Conservation (phyloP, 64 coral and sea anemone species). For the Stichodactyla helianthus region DNA sequence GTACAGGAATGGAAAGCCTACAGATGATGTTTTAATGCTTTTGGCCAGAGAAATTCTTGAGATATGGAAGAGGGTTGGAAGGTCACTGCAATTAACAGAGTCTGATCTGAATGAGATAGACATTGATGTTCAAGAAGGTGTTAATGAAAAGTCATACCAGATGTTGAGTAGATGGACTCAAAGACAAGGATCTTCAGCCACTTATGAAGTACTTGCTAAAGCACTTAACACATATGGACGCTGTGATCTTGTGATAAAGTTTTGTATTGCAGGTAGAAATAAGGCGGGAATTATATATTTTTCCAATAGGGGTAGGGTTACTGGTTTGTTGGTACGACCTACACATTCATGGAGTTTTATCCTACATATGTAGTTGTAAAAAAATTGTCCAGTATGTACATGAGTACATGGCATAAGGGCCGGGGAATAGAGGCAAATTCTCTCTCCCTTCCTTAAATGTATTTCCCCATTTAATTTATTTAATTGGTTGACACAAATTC, state of each 20-base stretch:
- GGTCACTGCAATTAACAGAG: slow-evolving; percentile 6
- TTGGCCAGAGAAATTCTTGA: slow-evolving; percentile 17
- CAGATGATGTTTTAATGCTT: neutral
- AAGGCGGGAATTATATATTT: neutral
- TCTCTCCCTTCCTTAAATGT: too few species aligned
- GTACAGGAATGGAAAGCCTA: slow-evolving; percentile 2
- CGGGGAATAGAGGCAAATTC: too few species aligned
- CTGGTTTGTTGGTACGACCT: neutral
- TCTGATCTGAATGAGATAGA: slow-evolving; percentile 37
- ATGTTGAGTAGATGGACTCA: slow-evolving; percentile 54
- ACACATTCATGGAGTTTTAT: too few species aligned
- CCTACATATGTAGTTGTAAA: too few species aligned
- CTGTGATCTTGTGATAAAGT: slow-evolving; percentile 18
- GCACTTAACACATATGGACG: slow-evolving; percentile 22
- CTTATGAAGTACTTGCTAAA: slow-evolving; percentile 23
- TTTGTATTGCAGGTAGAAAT: slow-evolving; percentile 20
- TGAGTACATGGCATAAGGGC: too few species aligned
- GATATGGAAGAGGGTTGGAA: slow-evolving; percentile 38
- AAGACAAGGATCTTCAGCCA: slow-evolving; percentile 17
- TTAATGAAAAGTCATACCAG: slow-evolving; percentile 28
- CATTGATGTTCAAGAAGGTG: neutral
- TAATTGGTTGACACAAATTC: too few species aligned
- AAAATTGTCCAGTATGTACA: too few species aligned
- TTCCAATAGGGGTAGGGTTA: neutral
- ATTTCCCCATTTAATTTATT: too few species aligned